phyloP scores from a whole-genome alignment of 2,888 invertebrate genomes.

The Strigamia maritima region DNA sequence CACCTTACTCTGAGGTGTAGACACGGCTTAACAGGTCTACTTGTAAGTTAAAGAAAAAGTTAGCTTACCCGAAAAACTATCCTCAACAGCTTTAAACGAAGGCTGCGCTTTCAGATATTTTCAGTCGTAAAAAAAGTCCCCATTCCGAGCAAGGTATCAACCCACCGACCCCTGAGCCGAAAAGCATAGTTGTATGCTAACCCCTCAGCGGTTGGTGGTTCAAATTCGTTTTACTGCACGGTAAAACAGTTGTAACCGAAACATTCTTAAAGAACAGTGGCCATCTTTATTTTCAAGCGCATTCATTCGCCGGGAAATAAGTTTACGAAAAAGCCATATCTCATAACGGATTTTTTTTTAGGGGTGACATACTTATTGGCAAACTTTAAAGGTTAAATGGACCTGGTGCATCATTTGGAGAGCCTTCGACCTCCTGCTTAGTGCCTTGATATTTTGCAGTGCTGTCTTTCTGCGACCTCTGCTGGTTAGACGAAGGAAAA shows the following conservation, averaged over 20 bases:
- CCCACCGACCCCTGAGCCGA: not conserved
- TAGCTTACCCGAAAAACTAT: not conserved
- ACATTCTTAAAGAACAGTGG: not conserved
- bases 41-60: not conserved
- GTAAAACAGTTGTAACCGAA: not conserved
- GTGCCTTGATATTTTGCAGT: not conserved
- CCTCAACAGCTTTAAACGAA: not conserved
- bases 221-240: not conserved
- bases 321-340: not conserved
- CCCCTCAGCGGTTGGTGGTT: not conserved
- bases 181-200: not conserved
- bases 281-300: not conserved
- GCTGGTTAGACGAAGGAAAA: not conserved
- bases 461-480: constrained; percentile 7
- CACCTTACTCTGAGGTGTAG: too few species aligned
- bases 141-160: not conserved
- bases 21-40: not conserved
- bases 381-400: constrained; percentile 15
- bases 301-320: not conserved
- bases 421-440: not conserved
- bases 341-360: not conserved
- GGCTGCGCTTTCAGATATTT: not conserved
- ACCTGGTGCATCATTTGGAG: not conserved
- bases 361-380: not conserved
- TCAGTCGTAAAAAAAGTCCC: not conserved